Base-by-base conservation (phyloP, 2,797 vertebrate species). In the Cirrhinus mrigala region DNA sequence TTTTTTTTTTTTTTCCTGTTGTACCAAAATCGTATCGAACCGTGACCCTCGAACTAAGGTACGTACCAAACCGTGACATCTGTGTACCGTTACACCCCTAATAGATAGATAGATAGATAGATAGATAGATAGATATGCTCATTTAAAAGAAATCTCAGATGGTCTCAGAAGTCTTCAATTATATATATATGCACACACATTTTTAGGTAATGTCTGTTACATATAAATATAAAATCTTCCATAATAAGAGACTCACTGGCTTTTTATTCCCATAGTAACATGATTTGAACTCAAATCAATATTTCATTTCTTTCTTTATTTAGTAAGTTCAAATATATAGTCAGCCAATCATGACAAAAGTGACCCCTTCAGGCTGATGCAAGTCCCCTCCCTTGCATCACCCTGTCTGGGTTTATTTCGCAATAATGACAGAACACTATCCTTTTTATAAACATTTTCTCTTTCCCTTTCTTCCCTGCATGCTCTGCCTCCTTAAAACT, bases 401-500 rank as follows among this genome's bases (percentile, higher is more conserved):
- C 20, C 68, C 37, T 70, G n/a, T 24, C 37, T 70, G 68, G 4
- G 37, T 46, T 46, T 4, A 73, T 27, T 73, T 73, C 24, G 3
- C 44, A 71, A 48, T n/a, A 71, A 46, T 46, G 6, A 71, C 48
- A 22, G 37, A 44, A 18, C 33, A 44, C 37, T 12, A n/a, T 70
- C 37, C 40, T 20, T 70, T 46, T n/a, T n/a, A n/a, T 11, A 22
- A 44, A 44, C 37, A 70, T 20, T 33, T 50, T 29, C 16, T 22
- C 33, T 37, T 69, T 69, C 66, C 33, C 18, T 76, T 56, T n/a
- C 29, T 37, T 29, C 20, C 22, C 27, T 76, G 29, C 11, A 27
- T 16, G n/a, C n/a, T 48, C 40, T 71, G 37, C 22, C 6, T 44
- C 16, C 50, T 76, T 76, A 76, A 77, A 60, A 77, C 54, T 60